Conservation (phyloP, 2,113 vertebrate genomes). For the Sylvia atricapilla region DNA sequence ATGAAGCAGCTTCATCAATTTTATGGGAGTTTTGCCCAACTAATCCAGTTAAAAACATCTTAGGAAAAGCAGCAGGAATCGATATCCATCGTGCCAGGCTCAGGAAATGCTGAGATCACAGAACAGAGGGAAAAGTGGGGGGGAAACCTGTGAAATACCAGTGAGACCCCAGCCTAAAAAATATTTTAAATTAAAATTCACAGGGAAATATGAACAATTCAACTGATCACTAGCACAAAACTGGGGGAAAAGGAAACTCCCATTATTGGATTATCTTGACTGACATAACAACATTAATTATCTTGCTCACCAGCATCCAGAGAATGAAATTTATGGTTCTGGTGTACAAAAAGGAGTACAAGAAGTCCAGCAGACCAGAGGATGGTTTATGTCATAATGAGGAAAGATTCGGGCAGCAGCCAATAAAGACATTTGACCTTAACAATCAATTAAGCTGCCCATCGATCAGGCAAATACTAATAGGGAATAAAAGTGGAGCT, state of each 20-base stretch:
- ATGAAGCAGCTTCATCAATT: background rate
- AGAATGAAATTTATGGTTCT: background rate
- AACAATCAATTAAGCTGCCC: slow-evolving; percentile 51
- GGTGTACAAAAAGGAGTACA: background rate
- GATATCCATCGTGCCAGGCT: background rate
- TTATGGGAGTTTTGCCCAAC: background rate
- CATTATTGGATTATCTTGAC: background rate
- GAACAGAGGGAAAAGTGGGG: background rate
- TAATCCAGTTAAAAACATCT: background rate
- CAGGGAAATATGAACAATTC: background rate
- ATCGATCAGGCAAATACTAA: slow-evolving; percentile 62
- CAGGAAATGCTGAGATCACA: background rate
- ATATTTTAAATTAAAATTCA: background rate
- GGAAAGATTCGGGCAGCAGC: slow-evolving; percentile 25
- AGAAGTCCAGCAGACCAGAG: background rate
- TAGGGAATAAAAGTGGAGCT: slow-evolving; percentile 46
- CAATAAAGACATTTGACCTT: slow-evolving; percentile 62
- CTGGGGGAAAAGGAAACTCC: background rate
- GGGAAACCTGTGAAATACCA: background rate
- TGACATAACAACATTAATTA: background rate
- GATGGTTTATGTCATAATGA: background rate
- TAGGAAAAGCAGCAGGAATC: background rate
- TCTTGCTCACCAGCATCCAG: background rate
- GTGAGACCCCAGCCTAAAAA: background rate
- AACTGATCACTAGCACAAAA: background rate